phyloP scores from a whole-genome alignment of 2,888 invertebrate species.

The Xanthia icteritia region DNA sequence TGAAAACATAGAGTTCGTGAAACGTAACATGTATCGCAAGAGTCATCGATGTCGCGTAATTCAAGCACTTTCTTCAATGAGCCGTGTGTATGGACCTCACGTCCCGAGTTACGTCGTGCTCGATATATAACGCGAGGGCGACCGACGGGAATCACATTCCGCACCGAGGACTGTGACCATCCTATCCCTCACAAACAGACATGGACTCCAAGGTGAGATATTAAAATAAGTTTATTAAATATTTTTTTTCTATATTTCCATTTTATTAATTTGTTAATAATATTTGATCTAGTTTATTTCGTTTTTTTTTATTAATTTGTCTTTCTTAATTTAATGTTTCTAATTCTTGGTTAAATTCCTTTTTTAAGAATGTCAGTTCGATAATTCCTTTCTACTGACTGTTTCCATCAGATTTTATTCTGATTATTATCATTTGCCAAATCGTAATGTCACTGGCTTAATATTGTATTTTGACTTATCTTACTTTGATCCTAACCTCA shows the following conservation, averaged over 20 bases:
- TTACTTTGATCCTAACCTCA: neutral
- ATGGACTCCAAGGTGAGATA: constrained; percentile 88
- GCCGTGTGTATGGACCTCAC: constrained; percentile 86
- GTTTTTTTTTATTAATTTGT: neutral
- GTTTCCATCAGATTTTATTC: neutral
- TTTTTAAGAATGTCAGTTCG: neutral
- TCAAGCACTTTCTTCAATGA: constrained; percentile 87
- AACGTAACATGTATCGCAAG: constrained; percentile 80
- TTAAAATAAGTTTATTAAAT: neutral
- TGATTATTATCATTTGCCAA: neutral
- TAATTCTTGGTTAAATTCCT: neutral
- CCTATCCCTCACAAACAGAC: constrained; percentile 82
- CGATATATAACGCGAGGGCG: constrained; percentile 84
- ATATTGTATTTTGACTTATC: neutral
- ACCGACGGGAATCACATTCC: constrained; percentile 81
- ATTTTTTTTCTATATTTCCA: neutral
- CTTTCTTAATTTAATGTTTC: neutral
- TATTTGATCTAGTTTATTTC: neutral
- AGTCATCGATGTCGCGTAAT: constrained; percentile 79
- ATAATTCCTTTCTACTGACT: neutral
- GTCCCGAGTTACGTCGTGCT: constrained; percentile 83
- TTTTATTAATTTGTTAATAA: neutral
- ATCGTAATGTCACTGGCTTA: neutral
- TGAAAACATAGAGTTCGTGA: constrained; percentile 68
- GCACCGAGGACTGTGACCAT: constrained; percentile 81